Conservation (phyloP, 2,888 invertebrate species). For the Dasypogon diadema region DNA sequence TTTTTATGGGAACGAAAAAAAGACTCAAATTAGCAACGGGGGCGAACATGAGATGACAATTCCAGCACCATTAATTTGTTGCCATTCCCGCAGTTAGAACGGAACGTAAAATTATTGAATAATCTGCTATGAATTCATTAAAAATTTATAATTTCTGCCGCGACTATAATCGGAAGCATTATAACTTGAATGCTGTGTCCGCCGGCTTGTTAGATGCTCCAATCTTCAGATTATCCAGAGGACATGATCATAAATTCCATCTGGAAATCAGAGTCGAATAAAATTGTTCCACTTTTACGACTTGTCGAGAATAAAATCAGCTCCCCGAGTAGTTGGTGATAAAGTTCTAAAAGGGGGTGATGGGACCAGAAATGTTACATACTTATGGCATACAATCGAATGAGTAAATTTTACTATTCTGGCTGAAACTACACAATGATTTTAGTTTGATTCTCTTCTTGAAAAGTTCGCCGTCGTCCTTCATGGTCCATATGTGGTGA, state of each 20-base stretch:
- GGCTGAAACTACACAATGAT: conserved; percentile 44
- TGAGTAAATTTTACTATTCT: conserved; percentile 45
- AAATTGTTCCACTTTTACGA: conserved; percentile 48
- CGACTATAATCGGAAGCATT: conserved; percentile 6
- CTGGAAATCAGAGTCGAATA: conserved; percentile 50
- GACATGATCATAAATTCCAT: conserved; percentile 50
- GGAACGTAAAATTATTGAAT: background rate
- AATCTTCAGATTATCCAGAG: conserved; percentile 32
- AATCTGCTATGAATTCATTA: conserved; percentile 34
- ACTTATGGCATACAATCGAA: conserved; percentile 38
- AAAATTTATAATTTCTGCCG: conserved; percentile 28
- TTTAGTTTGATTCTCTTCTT: conserved; percentile 51
- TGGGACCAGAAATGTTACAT: conserved; percentile 25
- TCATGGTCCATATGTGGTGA: conserved; percentile 34
- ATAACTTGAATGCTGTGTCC: background rate
- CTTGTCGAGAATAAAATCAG: conserved; percentile 48
- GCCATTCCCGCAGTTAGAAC: background rate
- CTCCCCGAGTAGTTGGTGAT: conserved; percentile 30
- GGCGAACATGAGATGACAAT: background rate
- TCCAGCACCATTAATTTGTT: background rate
- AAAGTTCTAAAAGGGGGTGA: conserved; percentile 10
- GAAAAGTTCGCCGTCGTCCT: conserved; percentile 35
- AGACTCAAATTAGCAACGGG: background rate
- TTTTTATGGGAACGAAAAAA: background rate
- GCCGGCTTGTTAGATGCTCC: background rate